Evolutionary conservation across 2,888 invertebrate species (phyloP), one percentile per base, ranked within the genome.

Genomic region (Agelastica alni): DNA sequence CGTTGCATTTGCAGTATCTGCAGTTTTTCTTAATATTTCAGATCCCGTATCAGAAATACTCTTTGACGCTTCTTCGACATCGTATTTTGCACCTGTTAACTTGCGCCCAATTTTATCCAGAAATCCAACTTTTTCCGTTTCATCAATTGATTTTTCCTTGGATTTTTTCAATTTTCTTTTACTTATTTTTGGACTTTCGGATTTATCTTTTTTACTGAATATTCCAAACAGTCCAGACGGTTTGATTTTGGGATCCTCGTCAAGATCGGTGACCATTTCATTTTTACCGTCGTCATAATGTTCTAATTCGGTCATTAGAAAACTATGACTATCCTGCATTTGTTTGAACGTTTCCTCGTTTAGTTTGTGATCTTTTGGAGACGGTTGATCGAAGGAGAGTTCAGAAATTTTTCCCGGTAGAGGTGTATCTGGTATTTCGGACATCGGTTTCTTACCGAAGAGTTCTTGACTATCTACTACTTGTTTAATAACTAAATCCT

Each of bases 241-340:
- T 42, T 62, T 64, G 7, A 54, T 57, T n/a, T 51, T 58, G 10
- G 47, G 9, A n/a, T 66, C 65, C 32, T 63, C 62, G 48, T 67
- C 67, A n/a, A 64, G 44, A 49, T 67, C 67, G 5, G 65, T 68
- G 6, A 63, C 51, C 12, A 62, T 36, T 22, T 64, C 57, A 17
- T 59, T 62, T 56, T 70, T 66, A 1, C 63, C 65, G 59, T 70
- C 70, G 55, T 73, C 70, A 54, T 72, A 73, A 14, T 66, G 61
- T 20, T 64, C 60, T 3, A 71, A 18, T 64, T 74, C 74, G 1
- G 58, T 65, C 26, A 53, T 52, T 31, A 70, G 53, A 46, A 72
- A 70, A 26, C 62, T 54, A 9, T 63, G 57, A 4, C 68, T 66
- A 22, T 65, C 60, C 44, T 65, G 59, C 60, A 71, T 52, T 3